Percentiles rank a stretch among this genome's conserved stretches.
These are phyloP conservation scores for Kryptolebias ocellatus DNA, from an alignment of 2,797 vertebrate genomes.

Conservation along the genomic window DNA sequence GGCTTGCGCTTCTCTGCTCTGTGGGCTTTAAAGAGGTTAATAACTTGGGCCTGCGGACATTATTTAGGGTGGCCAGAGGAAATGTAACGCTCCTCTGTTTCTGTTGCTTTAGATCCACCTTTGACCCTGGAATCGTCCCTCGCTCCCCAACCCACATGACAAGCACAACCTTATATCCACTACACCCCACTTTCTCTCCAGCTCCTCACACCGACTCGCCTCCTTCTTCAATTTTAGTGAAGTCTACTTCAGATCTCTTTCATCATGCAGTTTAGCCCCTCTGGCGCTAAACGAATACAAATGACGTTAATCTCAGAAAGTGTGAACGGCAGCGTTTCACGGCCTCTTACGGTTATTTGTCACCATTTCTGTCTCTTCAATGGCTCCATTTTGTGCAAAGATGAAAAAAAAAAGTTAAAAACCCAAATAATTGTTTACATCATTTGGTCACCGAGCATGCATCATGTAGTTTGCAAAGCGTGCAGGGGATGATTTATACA, in stretches of 20 bases:
- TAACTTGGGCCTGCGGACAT: slow-evolving; percentile 85
- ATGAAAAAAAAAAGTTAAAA: slow-evolving; percentile 77
- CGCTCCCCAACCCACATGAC: slow-evolving; percentile 55
- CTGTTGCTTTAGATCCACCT: slow-evolving; percentile 79
- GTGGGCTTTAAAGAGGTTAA: slow-evolving; percentile 85
- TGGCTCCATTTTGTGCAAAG: slow-evolving; percentile 71
- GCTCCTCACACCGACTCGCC: slow-evolving; percentile 47
- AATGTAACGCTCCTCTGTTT: slow-evolving; percentile 80
- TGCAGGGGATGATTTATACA: slow-evolving; percentile 76
- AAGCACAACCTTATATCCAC: slow-evolving; percentile 65
- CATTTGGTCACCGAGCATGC: slow-evolving; percentile 70
- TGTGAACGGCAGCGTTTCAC: slow-evolving; percentile 80
- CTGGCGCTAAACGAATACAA: slow-evolving; percentile 84
- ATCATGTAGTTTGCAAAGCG: slow-evolving; percentile 74
- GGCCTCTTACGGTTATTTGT: slow-evolving; percentile 78
- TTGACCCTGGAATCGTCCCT: slow-evolving; percentile 66
- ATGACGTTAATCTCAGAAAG: slow-evolving; percentile 82
- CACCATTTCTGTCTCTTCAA: slow-evolving; percentile 80
- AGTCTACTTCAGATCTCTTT: slow-evolving; percentile 65
- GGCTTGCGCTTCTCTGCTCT: slow-evolving; percentile 69
- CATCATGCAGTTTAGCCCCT: slow-evolving; percentile 74
- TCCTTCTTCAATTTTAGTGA: slow-evolving; percentile 43
- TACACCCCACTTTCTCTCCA: slow-evolving; percentile 39
- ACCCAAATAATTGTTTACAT: slow-evolving; percentile 84
- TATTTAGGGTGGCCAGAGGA: slow-evolving; percentile 82